Evolutionary conservation across 2,797 vertebrate genomes (phyloP).

Genomic region (Peromyscus nudipes): DNA sequence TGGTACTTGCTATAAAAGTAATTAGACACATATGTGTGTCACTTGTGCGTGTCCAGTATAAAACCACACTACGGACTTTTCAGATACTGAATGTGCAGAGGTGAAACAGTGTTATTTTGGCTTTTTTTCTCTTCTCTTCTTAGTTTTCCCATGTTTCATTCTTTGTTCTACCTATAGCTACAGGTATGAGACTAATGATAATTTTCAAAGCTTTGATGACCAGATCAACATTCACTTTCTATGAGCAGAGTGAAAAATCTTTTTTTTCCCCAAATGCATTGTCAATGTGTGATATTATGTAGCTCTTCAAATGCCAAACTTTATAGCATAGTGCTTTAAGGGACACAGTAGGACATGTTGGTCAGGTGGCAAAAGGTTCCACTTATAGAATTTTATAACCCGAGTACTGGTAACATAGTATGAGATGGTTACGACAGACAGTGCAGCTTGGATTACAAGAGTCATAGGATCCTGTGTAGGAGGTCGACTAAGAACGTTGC

Average conservation of each 20-base stretch:
- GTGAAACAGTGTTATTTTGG: neutral
- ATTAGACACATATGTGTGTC: neutral
- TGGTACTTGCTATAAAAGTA: neutral
- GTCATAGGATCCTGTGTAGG: rapidly evolving
- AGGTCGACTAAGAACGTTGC: neutral
- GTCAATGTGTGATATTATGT: neutral
- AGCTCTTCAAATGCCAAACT: neutral
- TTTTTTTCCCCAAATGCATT: conserved; percentile 32
- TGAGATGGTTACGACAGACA: neutral
- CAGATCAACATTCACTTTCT: neutral
- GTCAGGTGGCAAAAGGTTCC: neutral
- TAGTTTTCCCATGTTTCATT: neutral
- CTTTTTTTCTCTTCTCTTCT: neutral
- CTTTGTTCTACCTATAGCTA: conserved; percentile 24
- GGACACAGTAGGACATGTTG: neutral
- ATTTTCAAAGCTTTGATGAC: conserved; percentile 47
- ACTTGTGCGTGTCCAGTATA: neutral
- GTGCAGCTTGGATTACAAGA: neutral
- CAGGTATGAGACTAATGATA: conserved; percentile 64
- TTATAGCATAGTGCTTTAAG: neutral
- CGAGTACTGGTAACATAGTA: neutral
- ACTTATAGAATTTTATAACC: neutral
- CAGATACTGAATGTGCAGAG: neutral
- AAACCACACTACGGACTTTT: neutral
- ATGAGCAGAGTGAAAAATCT: conserved; percentile 53